Evolutionary conservation across 2,113 vertebrate species (phyloP), one percentile per base, ranked within the genome.

Genomic region (Xenopus borealis): DNA sequence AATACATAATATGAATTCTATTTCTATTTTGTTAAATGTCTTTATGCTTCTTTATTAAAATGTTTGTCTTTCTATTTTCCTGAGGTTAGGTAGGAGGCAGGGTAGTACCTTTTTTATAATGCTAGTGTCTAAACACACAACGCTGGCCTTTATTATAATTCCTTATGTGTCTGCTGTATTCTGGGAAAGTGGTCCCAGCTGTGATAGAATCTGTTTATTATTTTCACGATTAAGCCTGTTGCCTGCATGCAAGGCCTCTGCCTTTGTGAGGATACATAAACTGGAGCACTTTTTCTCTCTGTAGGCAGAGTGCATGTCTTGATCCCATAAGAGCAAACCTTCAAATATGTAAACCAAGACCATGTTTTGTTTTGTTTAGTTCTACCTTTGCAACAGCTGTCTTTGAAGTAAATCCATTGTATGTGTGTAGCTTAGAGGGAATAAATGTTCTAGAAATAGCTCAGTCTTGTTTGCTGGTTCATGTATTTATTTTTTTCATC

Each of bases 121-220:
- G 45, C 10, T 20, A 7, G 14, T 0, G 0, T 59, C 30, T 69
- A 69, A 72, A 53, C 62, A n/a, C 40, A 52, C 46, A 19, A 52
- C 70, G n/a, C 66, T 14, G 50, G 30, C 13, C 45, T 46, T 65
- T 61, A 57, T 53, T 64, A 65, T 13, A 53, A 47, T n/a, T 17
- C 14, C 14, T 72, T 59, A 9, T 3, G 9, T 10, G 1, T 69
- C 27, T 27, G 27, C 61, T n/a, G 12, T 46, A 45, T 6, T 71
- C 4, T 44, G 68, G 72, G 71, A 69, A 79, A 69, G 53, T 59
- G 23, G 20, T 30, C 23, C 76, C 19, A 63, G 45, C 50, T 75
- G 52, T 68, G 65, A 0, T 23, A 75, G 45, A 44, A 0, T 0
- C 61, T 73, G 57, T 33, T 12, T 27, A 45, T 50, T 52, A 53